phyloP scores from a whole-genome alignment of 2,888 invertebrate genomes.

The Hemaris fuciformis region DNA sequence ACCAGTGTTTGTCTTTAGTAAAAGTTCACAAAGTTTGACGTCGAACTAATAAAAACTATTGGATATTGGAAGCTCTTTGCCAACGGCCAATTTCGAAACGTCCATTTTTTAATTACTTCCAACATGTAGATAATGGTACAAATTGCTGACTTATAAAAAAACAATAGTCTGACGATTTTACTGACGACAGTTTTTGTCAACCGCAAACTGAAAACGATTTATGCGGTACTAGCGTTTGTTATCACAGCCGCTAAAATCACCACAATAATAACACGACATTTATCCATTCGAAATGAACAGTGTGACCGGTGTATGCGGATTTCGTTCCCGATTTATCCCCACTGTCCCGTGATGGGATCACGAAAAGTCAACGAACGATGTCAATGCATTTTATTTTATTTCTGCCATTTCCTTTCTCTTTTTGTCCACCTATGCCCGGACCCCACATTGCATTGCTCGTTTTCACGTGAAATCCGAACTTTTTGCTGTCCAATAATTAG shows the following conservation, averaged over 20 bases:
- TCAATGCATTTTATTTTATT: constrained; percentile 25
- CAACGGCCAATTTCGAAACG: too few species aligned
- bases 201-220: neutral
- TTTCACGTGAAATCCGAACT: constrained; percentile 15
- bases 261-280: neutral
- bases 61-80: too few species aligned
- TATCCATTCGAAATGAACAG: too few species aligned
- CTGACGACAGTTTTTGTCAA: too few species aligned
- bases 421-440: constrained; percentile 14
- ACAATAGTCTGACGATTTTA: too few species aligned
- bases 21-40: too few species aligned
- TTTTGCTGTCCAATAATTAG: constrained; percentile 16
- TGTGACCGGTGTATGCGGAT: neutral
- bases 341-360: constrained; percentile 20
- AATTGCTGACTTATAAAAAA: too few species aligned
- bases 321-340: constrained; percentile 19
- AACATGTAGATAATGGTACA: too few species aligned
- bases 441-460: constrained; percentile 11
- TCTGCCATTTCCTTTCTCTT: neutral
- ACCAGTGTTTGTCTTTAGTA: too few species aligned
- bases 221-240: too few species aligned
- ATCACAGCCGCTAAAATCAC: neutral
- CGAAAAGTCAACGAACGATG: constrained; percentile 33
- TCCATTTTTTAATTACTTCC: too few species aligned
- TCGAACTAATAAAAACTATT: too few species aligned